phyloP scores from a whole-genome alignment of 2,797 vertebrate species.

The Bufotes viridis region DNA sequence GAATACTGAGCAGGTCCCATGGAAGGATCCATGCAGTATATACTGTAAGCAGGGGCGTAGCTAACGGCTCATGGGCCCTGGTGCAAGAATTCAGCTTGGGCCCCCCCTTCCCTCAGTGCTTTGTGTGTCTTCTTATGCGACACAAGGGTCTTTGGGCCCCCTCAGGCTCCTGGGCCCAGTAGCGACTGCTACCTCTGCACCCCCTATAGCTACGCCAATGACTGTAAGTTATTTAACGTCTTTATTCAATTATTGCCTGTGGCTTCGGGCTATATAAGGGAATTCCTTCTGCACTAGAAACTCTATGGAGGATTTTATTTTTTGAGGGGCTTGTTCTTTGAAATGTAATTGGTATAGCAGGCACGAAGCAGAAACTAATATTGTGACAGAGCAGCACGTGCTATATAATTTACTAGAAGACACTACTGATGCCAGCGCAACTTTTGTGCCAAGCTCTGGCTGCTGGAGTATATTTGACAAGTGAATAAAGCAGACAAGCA shows the following conservation, averaged over 20 bases:
- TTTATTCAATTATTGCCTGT: not conserved
- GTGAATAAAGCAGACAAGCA: slow-evolving; percentile 28
- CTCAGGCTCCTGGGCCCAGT: too few species aligned
- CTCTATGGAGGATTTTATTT: not conserved
- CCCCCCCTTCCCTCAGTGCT: too few species aligned
- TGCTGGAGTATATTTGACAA: slow-evolving; percentile 46
- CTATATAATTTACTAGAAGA: slow-evolving; percentile 40
- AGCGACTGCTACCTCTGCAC: too few species aligned
- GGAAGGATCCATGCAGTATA: not conserved
- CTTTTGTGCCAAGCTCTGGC: slow-evolving; percentile 38
- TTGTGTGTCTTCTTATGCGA: too few species aligned
- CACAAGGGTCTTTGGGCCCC: too few species aligned
- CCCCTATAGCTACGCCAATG: too few species aligned
- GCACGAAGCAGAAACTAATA: slow-evolving; percentile 37
- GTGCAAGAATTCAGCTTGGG: too few species aligned
- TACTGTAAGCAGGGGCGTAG: too few species aligned
- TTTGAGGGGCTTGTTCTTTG: slow-evolving; percentile 6
- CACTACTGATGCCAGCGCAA: slow-evolving; percentile 23
- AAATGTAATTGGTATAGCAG: slow-evolving; percentile 17
- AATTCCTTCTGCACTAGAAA: not conserved
- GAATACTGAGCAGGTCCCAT: not conserved
- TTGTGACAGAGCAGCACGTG: slow-evolving; percentile 48
- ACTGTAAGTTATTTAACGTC: too few species aligned
- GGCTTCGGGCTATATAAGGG: not conserved
- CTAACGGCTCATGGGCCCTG: too few species aligned